These are phyloP conservation scores for Pristis pectinata DNA, from an alignment of 2,797 vertebrate genomes.

Conservation along the genomic window DNA sequence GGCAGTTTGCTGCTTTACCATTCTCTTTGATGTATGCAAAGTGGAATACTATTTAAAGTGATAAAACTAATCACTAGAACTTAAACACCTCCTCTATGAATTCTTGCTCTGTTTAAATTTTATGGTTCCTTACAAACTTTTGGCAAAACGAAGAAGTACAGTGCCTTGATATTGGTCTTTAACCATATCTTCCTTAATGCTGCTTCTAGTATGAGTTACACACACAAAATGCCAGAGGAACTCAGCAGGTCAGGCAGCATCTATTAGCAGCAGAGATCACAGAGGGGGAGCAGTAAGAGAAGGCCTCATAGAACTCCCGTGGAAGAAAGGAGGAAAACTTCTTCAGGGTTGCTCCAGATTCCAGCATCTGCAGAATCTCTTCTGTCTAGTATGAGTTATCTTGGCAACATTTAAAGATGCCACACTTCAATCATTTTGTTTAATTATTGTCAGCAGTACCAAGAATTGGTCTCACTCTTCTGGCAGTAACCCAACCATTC, in stretches of 20 bases:
- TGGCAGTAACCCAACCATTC: not conserved
- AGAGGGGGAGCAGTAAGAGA: too few species aligned
- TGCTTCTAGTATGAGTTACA: slow-evolving; percentile 33
- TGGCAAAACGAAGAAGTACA: slow-evolving; percentile 1
- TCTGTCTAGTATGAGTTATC: slow-evolving; percentile 20
- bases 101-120: not conserved
- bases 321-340: too few species aligned
- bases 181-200: slow-evolving; percentile 37
- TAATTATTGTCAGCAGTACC: slow-evolving; percentile 8
- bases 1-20: not conserved
- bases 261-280: too few species aligned
- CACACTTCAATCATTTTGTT: slow-evolving; percentile 1
- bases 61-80: not conserved
- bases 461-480: not conserved
- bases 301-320: too few species aligned
- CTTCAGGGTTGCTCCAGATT: too few species aligned
- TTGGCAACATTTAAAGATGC: slow-evolving; percentile 20
- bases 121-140: slow-evolving; percentile 23
- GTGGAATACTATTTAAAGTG: not conserved
- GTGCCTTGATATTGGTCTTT: slow-evolving; percentile 25
- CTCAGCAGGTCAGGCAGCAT: too few species aligned
- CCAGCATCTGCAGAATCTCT: too few species aligned
- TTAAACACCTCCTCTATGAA: too few species aligned
- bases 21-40: slow-evolving; percentile 27
- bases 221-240: too few species aligned